Evolutionary conservation across 2,113 vertebrate species (phyloP), one percentile per base, ranked within the genome.

Genomic region (Phyllopteryx taeniolatus): DNA sequence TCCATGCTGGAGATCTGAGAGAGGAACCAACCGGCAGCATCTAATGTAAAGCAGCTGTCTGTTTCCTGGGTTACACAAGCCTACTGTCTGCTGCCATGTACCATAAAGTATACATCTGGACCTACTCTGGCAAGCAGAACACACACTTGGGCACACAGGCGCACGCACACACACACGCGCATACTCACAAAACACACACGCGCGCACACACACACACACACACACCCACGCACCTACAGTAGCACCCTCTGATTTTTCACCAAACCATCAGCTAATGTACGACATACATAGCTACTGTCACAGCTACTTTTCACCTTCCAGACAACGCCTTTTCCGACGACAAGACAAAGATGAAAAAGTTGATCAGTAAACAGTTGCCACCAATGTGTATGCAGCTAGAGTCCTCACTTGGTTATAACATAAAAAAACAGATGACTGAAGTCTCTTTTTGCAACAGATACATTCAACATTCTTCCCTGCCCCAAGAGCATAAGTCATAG

Each of bases 41-140:
- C 81, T 81, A 91, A 90, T 82, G 74, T 80, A 81, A 78, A 91
- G 83, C 92, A 92, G 89, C 90, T 91, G 92, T 86, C 83, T 82
- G 77, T 89, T 86, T 88, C 80, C 84, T 68, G 79, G 83, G 81
- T 86, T 88, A 89, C 79, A 84, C 79, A 79, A 87, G 84, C 76
- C 81, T 67, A 84, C 84, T 83, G 79, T 88, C 85, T 87, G 84
- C 84, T 82, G 84, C 84, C 81, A 78, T 79, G 77, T 84, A 70
- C 80, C 79, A 68, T 78, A 77, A 84, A 87, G 67, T 82, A 72
- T 85, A 82, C 82, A 87, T 72, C 76, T 88, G 77, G 73, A 83
- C 79, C 54, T 61, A 81, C 74, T 60, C 70, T 8, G 22, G 22
- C 66, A 61, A 68, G 9, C 68, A 71, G 31, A 53, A 67, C 35